Conservation (phyloP, 2,113 vertebrate genomes). For the Geothlypis trichas region DNA sequence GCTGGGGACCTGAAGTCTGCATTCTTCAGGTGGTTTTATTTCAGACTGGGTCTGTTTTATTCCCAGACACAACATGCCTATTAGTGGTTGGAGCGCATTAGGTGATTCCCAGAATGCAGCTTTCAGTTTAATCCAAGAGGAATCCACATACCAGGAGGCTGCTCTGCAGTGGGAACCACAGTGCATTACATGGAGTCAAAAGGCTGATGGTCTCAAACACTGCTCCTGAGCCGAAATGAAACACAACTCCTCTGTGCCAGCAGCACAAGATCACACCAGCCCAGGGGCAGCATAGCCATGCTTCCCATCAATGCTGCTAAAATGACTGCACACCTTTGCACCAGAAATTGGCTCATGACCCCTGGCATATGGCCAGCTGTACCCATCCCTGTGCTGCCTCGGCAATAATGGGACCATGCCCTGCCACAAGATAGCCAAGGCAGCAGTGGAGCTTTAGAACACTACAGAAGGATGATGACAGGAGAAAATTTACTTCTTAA, state of each 20-base stretch:
- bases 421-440: not conserved
- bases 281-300: not conserved
- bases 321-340: not conserved
- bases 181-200: not conserved
- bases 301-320: not conserved
- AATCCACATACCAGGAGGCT: not conserved
- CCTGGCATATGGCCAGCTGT: not conserved
- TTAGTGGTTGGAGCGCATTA: not conserved
- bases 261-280: not conserved
- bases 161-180: not conserved
- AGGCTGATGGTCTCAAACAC: not conserved
- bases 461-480: not conserved
- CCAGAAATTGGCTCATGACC: not conserved
- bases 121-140: not conserved
- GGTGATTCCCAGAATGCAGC: not conserved
- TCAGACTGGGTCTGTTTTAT: not conserved
- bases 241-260: rapidly evolving
- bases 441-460: not conserved
- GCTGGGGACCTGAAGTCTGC: not conserved
- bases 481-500: not conserved
- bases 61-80: not conserved
- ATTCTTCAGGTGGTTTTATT: not conserved
- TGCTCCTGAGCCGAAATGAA: not conserved
- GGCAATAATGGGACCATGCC: rapidly evolving
- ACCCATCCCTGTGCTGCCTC: rapidly evolving